A percentile compares a stretch with the other conserved stretches of the same genome.
Evolutionary conservation across 2,113 vertebrate species (phyloP).

Genomic region (Polypterus bichir): DNA sequence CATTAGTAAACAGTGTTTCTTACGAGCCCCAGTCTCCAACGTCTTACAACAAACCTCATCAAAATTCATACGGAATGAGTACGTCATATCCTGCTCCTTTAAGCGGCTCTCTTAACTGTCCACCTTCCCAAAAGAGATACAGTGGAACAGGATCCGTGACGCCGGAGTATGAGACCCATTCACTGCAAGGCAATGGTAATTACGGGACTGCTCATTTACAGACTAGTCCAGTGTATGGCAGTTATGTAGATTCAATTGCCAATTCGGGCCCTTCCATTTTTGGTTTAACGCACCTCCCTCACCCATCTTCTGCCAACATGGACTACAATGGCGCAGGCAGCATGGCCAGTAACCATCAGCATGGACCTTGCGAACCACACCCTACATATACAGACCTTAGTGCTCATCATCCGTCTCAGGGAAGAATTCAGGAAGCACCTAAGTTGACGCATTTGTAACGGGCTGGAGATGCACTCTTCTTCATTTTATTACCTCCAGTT

Average conservation of each 20-base stretch:
- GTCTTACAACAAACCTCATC: slow-evolving; percentile 81
- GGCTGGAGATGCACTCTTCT: slow-evolving; percentile 43
- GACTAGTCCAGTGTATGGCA: slow-evolving; percentile 89
- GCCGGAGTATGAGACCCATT: slow-evolving; percentile 80
- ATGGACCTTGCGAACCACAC: slow-evolving; percentile 80
- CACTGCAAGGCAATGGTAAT: slow-evolving; percentile 78
- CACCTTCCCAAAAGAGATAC: slow-evolving; percentile 84
- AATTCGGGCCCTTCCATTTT: slow-evolving; percentile 83
- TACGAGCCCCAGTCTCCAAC: slow-evolving; percentile 87
- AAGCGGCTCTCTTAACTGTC: slow-evolving; percentile 75
- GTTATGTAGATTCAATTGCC: slow-evolving; percentile 82
- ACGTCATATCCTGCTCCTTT: slow-evolving; percentile 74
- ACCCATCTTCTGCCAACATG: slow-evolving; percentile 73
- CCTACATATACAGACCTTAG: slow-evolving; percentile 95
- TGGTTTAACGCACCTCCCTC: slow-evolving; percentile 82
- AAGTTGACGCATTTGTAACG: slow-evolving; percentile 96
- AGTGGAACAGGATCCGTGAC: slow-evolving; percentile 69
- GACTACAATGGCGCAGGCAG: slow-evolving; percentile 84
- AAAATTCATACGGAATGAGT: slow-evolving; percentile 75
- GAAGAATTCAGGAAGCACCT: slow-evolving; percentile 98
- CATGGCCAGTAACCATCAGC: slow-evolving; percentile 82
- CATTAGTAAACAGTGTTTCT: slow-evolving; percentile 84
- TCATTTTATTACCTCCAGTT: slow-evolving; percentile 46
- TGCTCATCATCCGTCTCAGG: slow-evolving; percentile 93
- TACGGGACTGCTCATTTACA: slow-evolving; percentile 89